Conservation (phyloP, 2,113 vertebrate species). For the Anhinga rufa region DNA sequence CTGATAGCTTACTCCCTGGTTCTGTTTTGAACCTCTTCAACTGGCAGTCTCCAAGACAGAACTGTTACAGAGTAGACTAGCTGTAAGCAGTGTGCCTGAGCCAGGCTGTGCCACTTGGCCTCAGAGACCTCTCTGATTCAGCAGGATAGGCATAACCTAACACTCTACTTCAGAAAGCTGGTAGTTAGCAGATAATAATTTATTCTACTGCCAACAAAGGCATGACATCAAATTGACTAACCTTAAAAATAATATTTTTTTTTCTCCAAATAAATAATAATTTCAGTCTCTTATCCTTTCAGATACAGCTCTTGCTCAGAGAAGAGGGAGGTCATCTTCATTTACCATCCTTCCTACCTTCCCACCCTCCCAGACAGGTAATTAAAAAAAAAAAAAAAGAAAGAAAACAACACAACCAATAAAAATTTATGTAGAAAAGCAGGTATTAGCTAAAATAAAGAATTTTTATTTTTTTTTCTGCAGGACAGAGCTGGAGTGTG, state of each 20-base stretch:
- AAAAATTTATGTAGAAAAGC: background rate
- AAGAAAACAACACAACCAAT: background rate
- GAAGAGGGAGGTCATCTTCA: slow-evolving; percentile 59
- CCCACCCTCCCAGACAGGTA: slow-evolving; percentile 62
- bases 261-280: background rate
- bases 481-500: background rate
- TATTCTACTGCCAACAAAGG: background rate
- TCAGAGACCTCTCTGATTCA: background rate
- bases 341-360: slow-evolving; percentile 63
- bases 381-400: background rate
- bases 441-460: background rate
- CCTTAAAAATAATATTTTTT: background rate
- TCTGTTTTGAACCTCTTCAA: background rate
- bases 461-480: background rate
- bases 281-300: slow-evolving; percentile 33
- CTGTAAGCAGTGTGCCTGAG: background rate
- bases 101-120: background rate
- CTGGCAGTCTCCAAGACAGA: background rate
- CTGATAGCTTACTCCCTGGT: background rate
- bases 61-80: background rate
- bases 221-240: background rate
- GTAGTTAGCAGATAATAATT: background rate
- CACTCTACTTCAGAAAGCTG: background rate
- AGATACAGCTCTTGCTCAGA: slow-evolving; percentile 7
- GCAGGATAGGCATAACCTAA: background rate